phyloP scores from a whole-genome alignment of 2,888 invertebrate species.

The Pollenia amentaria region DNA sequence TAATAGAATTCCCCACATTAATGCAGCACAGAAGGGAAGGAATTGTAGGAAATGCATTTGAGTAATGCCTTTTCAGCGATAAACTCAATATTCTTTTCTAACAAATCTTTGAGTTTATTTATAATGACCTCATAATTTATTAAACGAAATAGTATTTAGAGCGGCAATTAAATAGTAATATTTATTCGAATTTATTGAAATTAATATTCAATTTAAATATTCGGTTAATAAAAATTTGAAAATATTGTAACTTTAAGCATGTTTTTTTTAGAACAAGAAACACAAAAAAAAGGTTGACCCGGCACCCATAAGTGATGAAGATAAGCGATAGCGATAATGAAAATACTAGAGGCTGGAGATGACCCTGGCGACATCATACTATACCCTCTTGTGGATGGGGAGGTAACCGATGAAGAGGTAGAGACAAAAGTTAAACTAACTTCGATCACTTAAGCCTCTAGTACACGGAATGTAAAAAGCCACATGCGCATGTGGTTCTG shows the following conservation, averaged over 20 bases:
- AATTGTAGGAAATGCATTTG: slow-evolving; percentile 27
- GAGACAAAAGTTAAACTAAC: too few relatives aligned
- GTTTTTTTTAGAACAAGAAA: too few relatives aligned
- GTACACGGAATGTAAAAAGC: too few relatives aligned
- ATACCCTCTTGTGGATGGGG: too few relatives aligned
- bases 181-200: slow-evolving; percentile 34
- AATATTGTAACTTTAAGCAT: background rate
- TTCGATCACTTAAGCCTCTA: too few relatives aligned
- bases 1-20: slow-evolving; percentile 40
- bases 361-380: too few relatives aligned
- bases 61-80: slow-evolving; percentile 56
- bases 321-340: too few relatives aligned
- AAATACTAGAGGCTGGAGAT: too few relatives aligned
- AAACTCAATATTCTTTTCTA: slow-evolving; percentile 58
- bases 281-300: too few relatives aligned
- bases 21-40: slow-evolving; percentile 24
- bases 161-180: slow-evolving; percentile 8
- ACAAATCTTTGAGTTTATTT: slow-evolving; percentile 28
- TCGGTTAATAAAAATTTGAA: background rate
- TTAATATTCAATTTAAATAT: slow-evolving; percentile 1
- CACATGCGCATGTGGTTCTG: too few relatives aligned
- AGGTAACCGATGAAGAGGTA: too few relatives aligned
- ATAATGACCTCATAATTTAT: slow-evolving; percentile 47
- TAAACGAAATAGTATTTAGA: slow-evolving; percentile 27
- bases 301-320: too few relatives aligned